Percentiles rank a stretch among this genome's conserved stretches.
These are phyloP conservation scores for Adineta ricciae DNA, from an alignment of 2,888 invertebrate genomes.

Conservation along the genomic window DNA sequence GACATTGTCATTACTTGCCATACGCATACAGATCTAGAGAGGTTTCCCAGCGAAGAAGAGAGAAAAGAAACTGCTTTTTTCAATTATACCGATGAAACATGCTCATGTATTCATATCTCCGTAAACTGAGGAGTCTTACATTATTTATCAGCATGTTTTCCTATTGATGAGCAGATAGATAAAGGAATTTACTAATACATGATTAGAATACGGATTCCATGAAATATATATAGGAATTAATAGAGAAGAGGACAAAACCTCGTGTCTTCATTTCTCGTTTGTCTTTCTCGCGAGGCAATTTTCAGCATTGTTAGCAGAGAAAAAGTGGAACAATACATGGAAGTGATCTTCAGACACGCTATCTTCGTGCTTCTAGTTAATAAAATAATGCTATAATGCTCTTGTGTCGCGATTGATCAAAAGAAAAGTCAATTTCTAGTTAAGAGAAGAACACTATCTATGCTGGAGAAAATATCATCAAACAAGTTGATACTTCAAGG, in stretches of 20 bases:
- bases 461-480: neutral
- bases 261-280: neutral
- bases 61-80: neutral
- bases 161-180: neutral
- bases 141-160: neutral
- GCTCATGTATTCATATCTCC: neutral
- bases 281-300: neutral
- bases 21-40: neutral
- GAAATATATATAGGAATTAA: too few relatives aligned
- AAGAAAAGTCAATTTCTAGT: neutral
- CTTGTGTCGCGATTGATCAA: neutral
- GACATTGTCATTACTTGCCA: neutral
- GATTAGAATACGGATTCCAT: too few relatives aligned
- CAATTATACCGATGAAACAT: neutral
- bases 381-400: neutral
- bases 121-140: neutral
- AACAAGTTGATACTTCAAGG: neutral
- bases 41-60: neutral
- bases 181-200: too few relatives aligned
- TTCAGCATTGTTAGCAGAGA: neutral
- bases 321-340: neutral
- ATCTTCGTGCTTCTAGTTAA: neutral
- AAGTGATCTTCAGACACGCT: neutral
- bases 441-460: neutral
- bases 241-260: too few relatives aligned